Percentiles rank a stretch among this genome's conserved stretches.
Evolutionary conservation across 2,888 invertebrate genomes (phyloP).

Genomic region (Balanococcus diminutus): DNA sequence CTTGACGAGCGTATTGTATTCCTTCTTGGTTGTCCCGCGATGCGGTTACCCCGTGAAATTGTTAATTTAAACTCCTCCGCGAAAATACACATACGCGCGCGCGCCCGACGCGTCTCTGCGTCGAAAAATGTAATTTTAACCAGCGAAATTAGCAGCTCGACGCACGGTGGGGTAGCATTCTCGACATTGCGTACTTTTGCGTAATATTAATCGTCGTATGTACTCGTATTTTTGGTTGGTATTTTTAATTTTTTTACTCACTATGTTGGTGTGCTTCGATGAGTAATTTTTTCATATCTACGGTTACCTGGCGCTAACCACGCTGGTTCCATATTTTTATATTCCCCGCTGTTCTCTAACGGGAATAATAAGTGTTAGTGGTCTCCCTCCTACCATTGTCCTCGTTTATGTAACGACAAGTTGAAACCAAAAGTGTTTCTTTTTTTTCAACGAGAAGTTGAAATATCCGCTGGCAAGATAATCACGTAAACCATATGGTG

Average conservation of each 20-base stretch:
- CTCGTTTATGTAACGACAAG: not conserved
- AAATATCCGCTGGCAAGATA: not conserved
- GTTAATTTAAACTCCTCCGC: slow-evolving; percentile 42
- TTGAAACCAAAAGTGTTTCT: not conserved
- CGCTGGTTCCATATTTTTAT: not conserved
- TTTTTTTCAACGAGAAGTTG: not conserved
- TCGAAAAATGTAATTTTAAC: not conserved
- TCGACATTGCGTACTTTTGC: not conserved
- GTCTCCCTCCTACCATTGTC: no score
- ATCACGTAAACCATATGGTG: not conserved
- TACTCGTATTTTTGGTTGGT: not conserved
- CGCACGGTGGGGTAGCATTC: not conserved
- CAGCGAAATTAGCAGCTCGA: not conserved
- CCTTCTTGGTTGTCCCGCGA: slow-evolving; percentile 24
- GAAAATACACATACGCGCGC: not conserved
- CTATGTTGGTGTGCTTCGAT: not conserved
- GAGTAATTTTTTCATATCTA: not conserved
- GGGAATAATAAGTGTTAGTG: no score
- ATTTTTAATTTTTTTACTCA: not conserved
- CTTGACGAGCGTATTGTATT: slow-evolving; percentile 35
- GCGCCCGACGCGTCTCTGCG: not conserved
- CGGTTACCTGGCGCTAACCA: not conserved
- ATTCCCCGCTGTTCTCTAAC: not conserved
- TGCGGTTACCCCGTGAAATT: slow-evolving; percentile 50
- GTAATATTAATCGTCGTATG: not conserved